Conservation (phyloP, 2,113 vertebrate genomes). For the Podarcis muralis region DNA sequence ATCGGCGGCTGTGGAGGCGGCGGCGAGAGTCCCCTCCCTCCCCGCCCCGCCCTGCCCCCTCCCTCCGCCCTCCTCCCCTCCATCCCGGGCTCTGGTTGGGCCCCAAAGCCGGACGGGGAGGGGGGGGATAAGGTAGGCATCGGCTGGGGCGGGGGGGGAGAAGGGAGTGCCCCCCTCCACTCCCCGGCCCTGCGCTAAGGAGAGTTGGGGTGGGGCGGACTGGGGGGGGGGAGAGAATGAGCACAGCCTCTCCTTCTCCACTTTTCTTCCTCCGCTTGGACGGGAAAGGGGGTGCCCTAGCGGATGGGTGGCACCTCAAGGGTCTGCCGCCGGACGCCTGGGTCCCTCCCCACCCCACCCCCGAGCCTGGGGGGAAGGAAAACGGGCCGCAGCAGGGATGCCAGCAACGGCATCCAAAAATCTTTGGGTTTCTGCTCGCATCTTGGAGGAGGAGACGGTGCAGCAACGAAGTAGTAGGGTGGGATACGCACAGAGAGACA, state of each 20-base stretch:
- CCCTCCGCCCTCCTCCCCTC: no score
- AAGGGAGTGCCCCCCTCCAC: no score
- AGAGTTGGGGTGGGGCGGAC: not conserved
- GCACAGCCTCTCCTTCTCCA: not conserved
- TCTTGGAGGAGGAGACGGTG: not conserved
- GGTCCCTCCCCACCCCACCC: no score
- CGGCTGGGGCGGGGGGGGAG: not conserved
- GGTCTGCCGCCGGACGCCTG: not conserved
- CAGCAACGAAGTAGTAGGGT: no score
- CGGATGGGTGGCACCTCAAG: not conserved
- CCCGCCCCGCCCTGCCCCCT: not conserved
- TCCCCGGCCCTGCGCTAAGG: no score
- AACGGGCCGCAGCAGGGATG: not conserved
- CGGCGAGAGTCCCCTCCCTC: conserved; percentile 5
- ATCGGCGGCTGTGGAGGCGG: not conserved
- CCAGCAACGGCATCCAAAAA: not conserved
- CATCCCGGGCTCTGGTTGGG: not conserved
- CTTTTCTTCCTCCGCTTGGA: not conserved
- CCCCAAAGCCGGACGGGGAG: not conserved
- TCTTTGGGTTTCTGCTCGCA: not conserved
- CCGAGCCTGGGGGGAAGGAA: no score
- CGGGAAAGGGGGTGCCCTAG: not conserved
- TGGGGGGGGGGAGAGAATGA: not conserved
- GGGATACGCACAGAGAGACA: not conserved
- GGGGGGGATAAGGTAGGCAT: not conserved